Evolutionary conservation across 1,140 invertebrate species (phyloP), one percentile per base, ranked within the genome.

Genomic region (Musca domestica): DNA sequence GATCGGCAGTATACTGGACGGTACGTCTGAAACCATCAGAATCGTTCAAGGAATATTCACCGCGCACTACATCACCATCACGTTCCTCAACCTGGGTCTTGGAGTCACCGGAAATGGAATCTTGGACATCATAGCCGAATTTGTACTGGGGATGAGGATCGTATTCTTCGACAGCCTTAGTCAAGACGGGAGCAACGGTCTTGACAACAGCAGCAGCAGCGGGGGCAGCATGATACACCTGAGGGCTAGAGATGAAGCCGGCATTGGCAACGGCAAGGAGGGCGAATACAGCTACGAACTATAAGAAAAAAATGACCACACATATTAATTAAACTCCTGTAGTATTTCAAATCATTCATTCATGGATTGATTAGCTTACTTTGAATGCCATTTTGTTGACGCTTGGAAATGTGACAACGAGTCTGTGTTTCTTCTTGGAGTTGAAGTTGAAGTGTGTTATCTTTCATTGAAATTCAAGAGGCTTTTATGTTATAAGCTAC

Each of bases 11-110:
- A 69, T 83, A 83, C 61, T 83, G 76, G 0, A 83, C 82, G 20
- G 73, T 75, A 48, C 82, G 73, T 69, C 74, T 75, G 67, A 64
- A 78, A 34, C 82, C 82, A 70, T 78, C 76, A 41, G 76, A 65
- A 71, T 83, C 82, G 48, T 78, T 70, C 69, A 78, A 71, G 19
- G 82, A 73, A 75, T 76, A 73, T 69, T 74, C 71, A 49, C 73
- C 78, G 72, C 71, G 81, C 23, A 88, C 86, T 5, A 83, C 81
- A 70, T 87, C 86, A 9, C 87, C 87, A 51, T 86, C 82, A 41
- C 87, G 81, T 67, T 81, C 84, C 81, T 88, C 87, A 69, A 85
- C 82, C 74, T 87, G 85, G 64, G 80, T 83, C 82, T 88, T 87
- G 69, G 83, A 81, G 73, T 87, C 86, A 3, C 88, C 85, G 68